phyloP scores from a whole-genome alignment of 2,113 vertebrate species.

The Larimichthys crocea region DNA sequence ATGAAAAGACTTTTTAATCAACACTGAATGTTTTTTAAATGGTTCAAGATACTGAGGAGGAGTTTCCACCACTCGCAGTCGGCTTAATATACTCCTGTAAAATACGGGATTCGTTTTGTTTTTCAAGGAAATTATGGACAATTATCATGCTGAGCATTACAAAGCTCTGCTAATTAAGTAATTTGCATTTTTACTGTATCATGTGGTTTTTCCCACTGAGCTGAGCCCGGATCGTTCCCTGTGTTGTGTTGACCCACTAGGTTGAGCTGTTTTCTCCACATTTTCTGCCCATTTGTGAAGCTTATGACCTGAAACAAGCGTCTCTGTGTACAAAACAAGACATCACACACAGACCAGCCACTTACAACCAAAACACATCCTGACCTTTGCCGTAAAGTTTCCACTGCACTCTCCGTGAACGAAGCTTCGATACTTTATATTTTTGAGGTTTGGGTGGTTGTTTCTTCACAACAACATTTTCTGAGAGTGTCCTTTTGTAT shows the following conservation, averaged over 20 bases:
- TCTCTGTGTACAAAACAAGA: conserved; percentile 75
- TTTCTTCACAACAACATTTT: background rate
- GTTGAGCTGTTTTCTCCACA: conserved; percentile 60
- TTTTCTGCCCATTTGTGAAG: conserved; percentile 9
- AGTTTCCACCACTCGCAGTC: background rate
- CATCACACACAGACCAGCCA: conserved; percentile 16
- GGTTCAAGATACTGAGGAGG: conserved; percentile 26
- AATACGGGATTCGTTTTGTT: background rate
- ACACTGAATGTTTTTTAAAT: conserved; percentile 46
- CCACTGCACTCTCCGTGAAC: conserved; percentile 26
- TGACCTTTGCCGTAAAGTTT: conserved; percentile 50
- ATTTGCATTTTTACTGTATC: background rate
- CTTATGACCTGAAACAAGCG: conserved; percentile 45
- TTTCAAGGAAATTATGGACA: background rate
- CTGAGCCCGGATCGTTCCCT: background rate
- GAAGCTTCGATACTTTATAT: background rate
- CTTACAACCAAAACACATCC: conserved; percentile 37
- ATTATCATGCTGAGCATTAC: background rate
- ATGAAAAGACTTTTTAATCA: conserved; percentile 25
- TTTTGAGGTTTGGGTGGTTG: background rate
- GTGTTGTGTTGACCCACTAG: conserved; percentile 56
- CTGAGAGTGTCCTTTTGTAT: conserved; percentile 2
- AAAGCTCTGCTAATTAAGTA: background rate
- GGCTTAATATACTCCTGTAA: background rate
- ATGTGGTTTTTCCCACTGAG: background rate